phyloP scores from a whole-genome alignment of 2,797 vertebrate genomes.

The Chanos chanos region DNA sequence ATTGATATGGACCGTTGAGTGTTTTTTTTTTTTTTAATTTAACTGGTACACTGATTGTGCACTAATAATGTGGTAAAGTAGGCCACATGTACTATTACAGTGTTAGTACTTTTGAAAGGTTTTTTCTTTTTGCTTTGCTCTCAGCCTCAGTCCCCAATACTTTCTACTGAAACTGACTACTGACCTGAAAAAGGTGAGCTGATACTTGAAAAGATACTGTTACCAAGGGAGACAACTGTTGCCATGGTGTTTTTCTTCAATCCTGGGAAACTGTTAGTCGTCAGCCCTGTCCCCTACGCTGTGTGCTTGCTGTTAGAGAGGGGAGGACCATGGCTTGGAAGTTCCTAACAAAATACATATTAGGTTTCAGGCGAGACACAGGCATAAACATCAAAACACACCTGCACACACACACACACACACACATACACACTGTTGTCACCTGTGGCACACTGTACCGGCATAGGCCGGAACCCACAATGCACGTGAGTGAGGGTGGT shows the following conservation, averaged over 20 bases:
- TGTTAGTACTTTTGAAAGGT: too few relatives aligned
- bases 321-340: background rate
- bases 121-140: too few relatives aligned
- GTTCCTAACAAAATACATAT: background rate
- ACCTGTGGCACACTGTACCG: too few relatives aligned
- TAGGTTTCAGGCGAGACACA: background rate
- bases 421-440: background rate
- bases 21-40: too few relatives aligned
- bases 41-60: too few relatives aligned
- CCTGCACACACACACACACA: background rate
- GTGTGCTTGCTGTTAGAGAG: background rate
- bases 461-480: too few relatives aligned
- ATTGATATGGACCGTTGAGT: too few relatives aligned
- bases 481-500: too few relatives aligned
- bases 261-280: slow-evolving; percentile 12
- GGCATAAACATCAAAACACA: background rate
- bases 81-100: too few relatives aligned
- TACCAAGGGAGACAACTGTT: slow-evolving; percentile 37
- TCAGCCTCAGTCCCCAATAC: background rate
- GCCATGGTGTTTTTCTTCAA: slow-evolving; percentile 30
- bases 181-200: slow-evolving; percentile 26
- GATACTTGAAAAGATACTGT: slow-evolving; percentile 30
- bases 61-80: too few relatives aligned
- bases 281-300: background rate
- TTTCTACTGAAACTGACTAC: background rate